phyloP scores from a whole-genome alignment of 2,797 vertebrate species.

The Gymnothorax reevesii region DNA sequence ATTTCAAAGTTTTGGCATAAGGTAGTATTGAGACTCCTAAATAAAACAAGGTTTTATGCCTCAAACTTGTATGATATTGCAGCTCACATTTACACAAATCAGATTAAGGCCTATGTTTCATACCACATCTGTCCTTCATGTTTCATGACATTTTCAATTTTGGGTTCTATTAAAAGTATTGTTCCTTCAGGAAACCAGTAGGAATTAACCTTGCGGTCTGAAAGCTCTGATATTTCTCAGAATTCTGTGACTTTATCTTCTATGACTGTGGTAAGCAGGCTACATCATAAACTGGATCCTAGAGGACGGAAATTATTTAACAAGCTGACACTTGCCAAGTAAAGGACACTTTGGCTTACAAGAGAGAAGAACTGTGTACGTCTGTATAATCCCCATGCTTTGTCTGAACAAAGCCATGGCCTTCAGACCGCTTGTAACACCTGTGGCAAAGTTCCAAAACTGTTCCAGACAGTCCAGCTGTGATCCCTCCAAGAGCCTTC shows the following conservation, averaged over 20 bases:
- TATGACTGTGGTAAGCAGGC: neutral
- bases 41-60: neutral
- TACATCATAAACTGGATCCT: neutral
- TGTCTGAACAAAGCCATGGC: constrained; percentile 38
- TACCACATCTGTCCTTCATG: neutral
- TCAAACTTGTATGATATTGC: neutral
- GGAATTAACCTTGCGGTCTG: neutral
- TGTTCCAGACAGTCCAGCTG: constrained; percentile 25
- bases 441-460: neutral
- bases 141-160: neutral
- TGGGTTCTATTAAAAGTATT: neutral
- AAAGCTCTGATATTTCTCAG: neutral
- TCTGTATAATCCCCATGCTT: constrained; percentile 17
- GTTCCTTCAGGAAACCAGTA: neutral
- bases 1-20: constrained; percentile 13
- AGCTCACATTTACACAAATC: neutral
- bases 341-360: neutral
- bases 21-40: neutral
- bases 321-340: neutral
- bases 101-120: neutral
- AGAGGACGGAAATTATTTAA: neutral
- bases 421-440: constrained; percentile 27
- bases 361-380: neutral
- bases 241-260: neutral
- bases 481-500: constrained; percentile 6